Evolutionary conservation across 1,140 invertebrate genomes (phyloP).

Genomic region (Papilio dardanus): DNA sequence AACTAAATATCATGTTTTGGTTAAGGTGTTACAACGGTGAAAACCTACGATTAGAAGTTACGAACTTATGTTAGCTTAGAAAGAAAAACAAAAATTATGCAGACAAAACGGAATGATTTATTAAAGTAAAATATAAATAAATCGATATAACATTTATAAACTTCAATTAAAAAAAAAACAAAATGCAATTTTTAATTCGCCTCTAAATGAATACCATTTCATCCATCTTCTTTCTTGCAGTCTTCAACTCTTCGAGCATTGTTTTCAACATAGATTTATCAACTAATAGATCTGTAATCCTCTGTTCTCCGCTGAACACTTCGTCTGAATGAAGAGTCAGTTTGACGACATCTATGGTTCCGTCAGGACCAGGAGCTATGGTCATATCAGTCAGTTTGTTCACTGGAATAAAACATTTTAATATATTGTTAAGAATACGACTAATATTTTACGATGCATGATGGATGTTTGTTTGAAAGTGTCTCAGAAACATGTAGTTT

Average conservation of each 20-base stretch:
- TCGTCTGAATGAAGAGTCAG: conserved; percentile 62
- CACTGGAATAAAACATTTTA: conserved; percentile 50
- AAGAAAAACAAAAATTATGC: neutral
- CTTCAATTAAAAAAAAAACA: neutral
- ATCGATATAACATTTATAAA: neutral
- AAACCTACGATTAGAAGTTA: no score
- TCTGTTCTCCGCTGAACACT: conserved; percentile 61
- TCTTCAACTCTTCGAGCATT: conserved; percentile 64
- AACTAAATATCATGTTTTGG: no score
- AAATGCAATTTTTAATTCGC: neutral
- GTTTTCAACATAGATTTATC: conserved; percentile 56
- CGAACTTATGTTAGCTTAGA: no score
- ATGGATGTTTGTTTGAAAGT: no score
- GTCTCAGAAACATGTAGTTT: no score
- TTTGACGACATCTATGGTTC: conserved; percentile 60
- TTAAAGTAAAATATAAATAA: neutral
- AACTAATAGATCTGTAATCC: conserved; percentile 56
- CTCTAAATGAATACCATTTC: conserved; percentile 51
- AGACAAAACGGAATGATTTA: neutral
- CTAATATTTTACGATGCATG: no score
- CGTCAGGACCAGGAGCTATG: conserved; percentile 54
- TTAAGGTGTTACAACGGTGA: no score
- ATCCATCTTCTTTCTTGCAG: conserved; percentile 67
- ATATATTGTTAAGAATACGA: neutral
- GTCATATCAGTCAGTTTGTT: conserved; percentile 69